phyloP scores from a whole-genome alignment of 2,797 vertebrate genomes.

The Tragelaphus oryx region DNA sequence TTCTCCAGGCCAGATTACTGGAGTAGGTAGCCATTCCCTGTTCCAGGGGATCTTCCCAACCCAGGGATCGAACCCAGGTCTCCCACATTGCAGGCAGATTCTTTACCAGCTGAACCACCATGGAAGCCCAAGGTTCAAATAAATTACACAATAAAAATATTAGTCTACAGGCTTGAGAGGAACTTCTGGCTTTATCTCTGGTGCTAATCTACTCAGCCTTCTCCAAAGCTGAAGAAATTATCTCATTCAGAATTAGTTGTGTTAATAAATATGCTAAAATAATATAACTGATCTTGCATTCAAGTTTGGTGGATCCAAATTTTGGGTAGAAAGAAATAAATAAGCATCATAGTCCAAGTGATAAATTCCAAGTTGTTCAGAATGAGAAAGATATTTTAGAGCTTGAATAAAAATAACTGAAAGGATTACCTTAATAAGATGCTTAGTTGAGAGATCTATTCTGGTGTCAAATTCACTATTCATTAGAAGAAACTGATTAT shows the following conservation, averaged over 20 bases:
- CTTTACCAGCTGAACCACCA: neutral
- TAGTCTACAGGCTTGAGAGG: neutral
- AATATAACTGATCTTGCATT: neutral
- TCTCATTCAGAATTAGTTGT: neutral
- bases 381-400: neutral
- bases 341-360: neutral
- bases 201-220: neutral
- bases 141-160: neutral
- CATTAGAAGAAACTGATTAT: neutral
- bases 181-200: neutral
- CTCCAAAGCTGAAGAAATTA: neutral
- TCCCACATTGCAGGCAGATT: neutral
- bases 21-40: neutral
- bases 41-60: neutral
- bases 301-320: neutral
- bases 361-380: neutral
- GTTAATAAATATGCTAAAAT: neutral
- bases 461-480: neutral
- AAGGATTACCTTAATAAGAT: neutral
- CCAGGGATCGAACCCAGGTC: neutral
- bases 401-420: neutral
- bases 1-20: neutral
- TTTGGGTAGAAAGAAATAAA: neutral
- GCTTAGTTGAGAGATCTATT: neutral
- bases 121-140: neutral